Evolutionary conservation across 2,797 vertebrate genomes (phyloP).

Genomic region (Sebastes diaconus): DNA sequence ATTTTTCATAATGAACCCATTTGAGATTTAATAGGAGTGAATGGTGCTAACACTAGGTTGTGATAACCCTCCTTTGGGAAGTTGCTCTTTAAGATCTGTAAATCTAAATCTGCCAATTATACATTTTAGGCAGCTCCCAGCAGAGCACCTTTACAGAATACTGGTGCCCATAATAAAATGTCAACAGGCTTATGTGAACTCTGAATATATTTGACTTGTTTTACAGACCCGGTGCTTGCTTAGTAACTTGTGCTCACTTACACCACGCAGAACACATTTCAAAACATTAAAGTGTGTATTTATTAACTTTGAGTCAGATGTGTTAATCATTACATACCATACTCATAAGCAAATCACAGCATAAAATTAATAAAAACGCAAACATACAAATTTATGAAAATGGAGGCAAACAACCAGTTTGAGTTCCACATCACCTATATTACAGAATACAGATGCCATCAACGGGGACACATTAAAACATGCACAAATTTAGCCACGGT

Average conservation of each 20-base stretch:
- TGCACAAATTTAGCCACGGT: conserved; percentile 33
- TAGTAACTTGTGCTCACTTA: neutral
- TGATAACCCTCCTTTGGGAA: neutral
- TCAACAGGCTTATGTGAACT: conserved; percentile 34
- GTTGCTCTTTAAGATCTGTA: conserved; percentile 36
- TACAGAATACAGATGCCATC: conserved; percentile 30
- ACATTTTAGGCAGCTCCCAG: conserved; percentile 17
- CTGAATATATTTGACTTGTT: conserved; percentile 43
- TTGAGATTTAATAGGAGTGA: neutral
- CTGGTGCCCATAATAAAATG: conserved; percentile 16
- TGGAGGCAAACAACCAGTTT: neutral
- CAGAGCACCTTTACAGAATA: conserved; percentile 6
- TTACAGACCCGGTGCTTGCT: conserved; percentile 28
- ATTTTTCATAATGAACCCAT: conserved; percentile 26
- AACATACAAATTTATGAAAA: conserved; percentile 35
- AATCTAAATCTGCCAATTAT: neutral
- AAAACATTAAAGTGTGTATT: conserved; percentile 63
- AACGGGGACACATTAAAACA: conserved; percentile 50
- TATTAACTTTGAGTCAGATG: conserved; percentile 60
- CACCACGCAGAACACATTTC: neutral
- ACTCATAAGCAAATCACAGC: conserved; percentile 40
- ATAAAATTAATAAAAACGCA: conserved; percentile 43
- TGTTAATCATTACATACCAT: conserved; percentile 49
- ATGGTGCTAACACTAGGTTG: neutral
- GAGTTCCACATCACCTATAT: conserved; percentile 17